phyloP scores from a whole-genome alignment of 2,797 vertebrate genomes.

The Hypotaenidia okinawae region DNA sequence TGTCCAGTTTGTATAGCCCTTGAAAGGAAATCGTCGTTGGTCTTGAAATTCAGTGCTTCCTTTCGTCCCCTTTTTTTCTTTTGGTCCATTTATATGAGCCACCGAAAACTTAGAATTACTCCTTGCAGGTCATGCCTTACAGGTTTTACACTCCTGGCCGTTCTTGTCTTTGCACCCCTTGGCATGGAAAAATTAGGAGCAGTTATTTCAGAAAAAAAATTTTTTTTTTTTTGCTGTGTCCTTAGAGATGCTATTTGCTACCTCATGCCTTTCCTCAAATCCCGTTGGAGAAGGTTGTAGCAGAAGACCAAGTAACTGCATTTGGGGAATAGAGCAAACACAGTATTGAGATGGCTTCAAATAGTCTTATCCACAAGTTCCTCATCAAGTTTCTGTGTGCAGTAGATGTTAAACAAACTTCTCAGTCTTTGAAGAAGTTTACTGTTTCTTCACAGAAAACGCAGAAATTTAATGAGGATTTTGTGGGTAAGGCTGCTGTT shows the following conservation, averaged over 20 bases:
- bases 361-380: neutral
- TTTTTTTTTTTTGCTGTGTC: neutral
- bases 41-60: neutral
- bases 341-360: neutral
- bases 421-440: neutral
- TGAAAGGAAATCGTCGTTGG: neutral
- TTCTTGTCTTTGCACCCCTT: neutral
- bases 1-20: neutral
- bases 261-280: neutral
- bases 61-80: accelerated
- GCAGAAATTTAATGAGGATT: neutral
- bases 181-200: neutral
- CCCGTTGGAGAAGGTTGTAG: neutral
- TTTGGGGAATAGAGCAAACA: neutral
- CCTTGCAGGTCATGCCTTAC: neutral
- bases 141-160: neutral
- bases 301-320: neutral
- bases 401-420: neutral
- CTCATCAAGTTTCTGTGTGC: neutral
- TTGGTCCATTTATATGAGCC: neutral
- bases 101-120: neutral
- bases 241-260: neutral
- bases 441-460: neutral
- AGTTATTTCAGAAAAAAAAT: neutral
- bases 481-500: neutral